A percentile compares a stretch with the other conserved stretches of the same genome.
Conservation (phyloP, 2,797 vertebrate genomes). For the Anguilla marmorata region DNA sequence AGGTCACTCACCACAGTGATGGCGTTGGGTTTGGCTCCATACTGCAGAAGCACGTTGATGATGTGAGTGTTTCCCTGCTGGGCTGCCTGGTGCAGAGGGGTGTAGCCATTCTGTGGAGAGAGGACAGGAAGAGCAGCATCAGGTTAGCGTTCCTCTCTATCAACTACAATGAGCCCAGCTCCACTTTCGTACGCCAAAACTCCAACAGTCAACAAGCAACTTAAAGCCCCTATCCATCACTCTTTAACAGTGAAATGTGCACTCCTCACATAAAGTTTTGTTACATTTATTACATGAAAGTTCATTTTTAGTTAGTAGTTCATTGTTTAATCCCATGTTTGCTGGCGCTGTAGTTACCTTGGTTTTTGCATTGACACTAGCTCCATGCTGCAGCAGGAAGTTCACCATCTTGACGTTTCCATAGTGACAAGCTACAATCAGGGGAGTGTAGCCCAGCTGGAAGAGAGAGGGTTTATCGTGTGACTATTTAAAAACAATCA, state of each 20-base stretch:
- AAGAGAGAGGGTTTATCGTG: conserved; percentile 36
- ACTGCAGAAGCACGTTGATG: conserved; percentile 90
- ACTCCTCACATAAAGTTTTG: neutral
- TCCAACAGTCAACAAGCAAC: neutral
- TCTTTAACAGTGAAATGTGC: neutral
- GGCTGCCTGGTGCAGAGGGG: conserved; percentile 95
- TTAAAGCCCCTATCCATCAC: neutral
- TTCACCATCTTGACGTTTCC: conserved; percentile 98
- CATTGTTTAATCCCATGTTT: neutral
- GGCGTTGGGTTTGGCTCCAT: conserved; percentile 91
- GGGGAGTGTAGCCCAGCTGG: conserved; percentile 94
- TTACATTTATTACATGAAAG: neutral
- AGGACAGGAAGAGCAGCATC: neutral
- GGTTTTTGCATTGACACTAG: conserved; percentile 89
- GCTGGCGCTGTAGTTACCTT: conserved; percentile 75
- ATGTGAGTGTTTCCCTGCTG: conserved; percentile 98
- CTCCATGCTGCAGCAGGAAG: conserved; percentile 90
- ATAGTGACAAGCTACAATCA: conserved; percentile 98
- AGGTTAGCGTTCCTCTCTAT: neutral
- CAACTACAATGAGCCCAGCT: neutral
- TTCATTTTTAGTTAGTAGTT: neutral
- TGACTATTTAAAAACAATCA: neutral
- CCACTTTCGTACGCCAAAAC: neutral
- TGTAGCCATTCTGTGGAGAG: conserved; percentile 89
- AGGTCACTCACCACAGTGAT: conserved; percentile 81